phyloP scores from a whole-genome alignment of 2,797 vertebrate species.

The Chanos chanos region DNA sequence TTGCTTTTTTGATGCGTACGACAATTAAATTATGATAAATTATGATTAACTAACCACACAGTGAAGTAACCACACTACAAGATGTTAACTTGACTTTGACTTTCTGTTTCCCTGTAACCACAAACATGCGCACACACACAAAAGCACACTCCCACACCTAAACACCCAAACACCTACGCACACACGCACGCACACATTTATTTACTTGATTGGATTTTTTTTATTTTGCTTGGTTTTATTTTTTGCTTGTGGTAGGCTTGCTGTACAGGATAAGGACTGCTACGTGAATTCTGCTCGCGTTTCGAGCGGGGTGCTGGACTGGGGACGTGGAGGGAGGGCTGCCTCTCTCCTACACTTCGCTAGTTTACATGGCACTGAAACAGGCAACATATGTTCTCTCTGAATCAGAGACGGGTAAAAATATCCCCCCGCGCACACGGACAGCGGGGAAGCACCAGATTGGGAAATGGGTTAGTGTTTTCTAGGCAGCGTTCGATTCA shows the following conservation, averaged over 20 bases:
- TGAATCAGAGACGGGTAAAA: conserved; percentile 70
- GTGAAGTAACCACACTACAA: no score
- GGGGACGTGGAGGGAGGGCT: conserved; percentile 53
- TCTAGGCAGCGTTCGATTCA: conserved; percentile 47
- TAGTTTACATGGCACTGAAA: conserved; percentile 68
- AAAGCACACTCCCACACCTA: no score
- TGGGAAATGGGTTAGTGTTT: conserved; percentile 77
- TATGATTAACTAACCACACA: no score
- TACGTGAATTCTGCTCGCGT: conserved; percentile 45
- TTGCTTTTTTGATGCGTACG: no score
- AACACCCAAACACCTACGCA: background rate
- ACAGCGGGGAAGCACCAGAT: conserved; percentile 76
- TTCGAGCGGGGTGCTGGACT: conserved; percentile 61
- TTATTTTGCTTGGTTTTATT: no score
- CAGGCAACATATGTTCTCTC: conserved; percentile 74
- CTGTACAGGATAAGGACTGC: conserved; percentile 4
- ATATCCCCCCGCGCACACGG: conserved; percentile 63
- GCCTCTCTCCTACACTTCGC: conserved; percentile 51
- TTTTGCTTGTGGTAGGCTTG: no score
- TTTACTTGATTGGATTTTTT: no score
- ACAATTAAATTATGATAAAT: no score
- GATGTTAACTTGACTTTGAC: no score
- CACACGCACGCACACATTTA: background rate
- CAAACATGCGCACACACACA: no score
- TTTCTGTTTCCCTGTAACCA: background rate